Base-by-base conservation (phyloP, 1,140 invertebrate species). In the Polyergus mexicanus region DNA sequence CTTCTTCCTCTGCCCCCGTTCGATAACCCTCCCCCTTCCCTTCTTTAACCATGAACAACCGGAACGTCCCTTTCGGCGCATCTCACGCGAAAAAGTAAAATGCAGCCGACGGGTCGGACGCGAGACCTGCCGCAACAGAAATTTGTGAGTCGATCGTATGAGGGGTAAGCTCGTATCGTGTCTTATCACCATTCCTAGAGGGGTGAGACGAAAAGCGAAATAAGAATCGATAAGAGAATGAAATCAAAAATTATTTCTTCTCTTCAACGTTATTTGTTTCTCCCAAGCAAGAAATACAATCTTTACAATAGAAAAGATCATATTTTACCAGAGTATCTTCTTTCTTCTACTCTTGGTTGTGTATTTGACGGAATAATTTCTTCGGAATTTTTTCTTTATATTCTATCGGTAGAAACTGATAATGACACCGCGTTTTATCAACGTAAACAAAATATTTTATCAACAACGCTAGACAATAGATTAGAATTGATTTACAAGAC, bases 81-180 rank as follows among this genome's bases (percentile, higher is more conserved):
- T 54, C 65, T 78, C 86, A 88, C 84, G 81, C 86, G 87, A 90
- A 86, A 88, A 90, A 75, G 69, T 84, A 84, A 74, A 62, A 74
- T 81, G 68, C 78, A 83, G 51, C 80, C 71, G 63, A 28, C 51
- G 66, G 77, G n/a, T 47, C 13, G 47, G 13, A 38, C 11, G 44
- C 51, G 51, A n/a, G 54, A 72, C 56, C 78, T 60, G 28, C 78
- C 78, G 19, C 78, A 38, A 60, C 13, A 10, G 47, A 1, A 47
- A 19, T 35, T 44, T 41, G 51, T 22, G 65, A 56, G 47, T 16
- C 51, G 5, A 7, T 38, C n/a, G 7, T 66, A 13, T 28, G 19
- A 56, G 16, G 38, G 38, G 74, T 60, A 25, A 25, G 38, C 13
- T 35, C n/a, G 28, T 25, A 41, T 6, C 10, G 6, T 4, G 25